phyloP scores from a whole-genome alignment of 2,113 vertebrate genomes.

The Microtus montanus region DNA sequence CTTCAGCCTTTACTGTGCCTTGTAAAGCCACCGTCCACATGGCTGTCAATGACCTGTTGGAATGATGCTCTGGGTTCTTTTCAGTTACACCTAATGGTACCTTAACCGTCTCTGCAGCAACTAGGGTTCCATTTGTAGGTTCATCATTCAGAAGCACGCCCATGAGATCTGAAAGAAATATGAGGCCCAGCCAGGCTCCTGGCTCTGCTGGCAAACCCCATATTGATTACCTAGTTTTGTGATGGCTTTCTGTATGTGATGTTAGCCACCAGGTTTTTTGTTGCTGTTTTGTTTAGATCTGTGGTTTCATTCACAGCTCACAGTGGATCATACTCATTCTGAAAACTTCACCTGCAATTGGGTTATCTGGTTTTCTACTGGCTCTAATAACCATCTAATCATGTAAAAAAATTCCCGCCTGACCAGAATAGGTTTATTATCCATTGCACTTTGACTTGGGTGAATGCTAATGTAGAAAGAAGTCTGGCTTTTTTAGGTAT shows the following conservation, averaged over 20 bases:
- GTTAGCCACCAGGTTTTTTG: not conserved
- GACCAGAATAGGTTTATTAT: not conserved
- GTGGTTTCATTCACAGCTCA: not conserved
- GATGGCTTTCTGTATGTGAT: not conserved
- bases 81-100: not conserved
- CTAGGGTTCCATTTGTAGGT: not conserved
- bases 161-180: not conserved
- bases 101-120: not conserved
- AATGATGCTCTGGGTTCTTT: not conserved
- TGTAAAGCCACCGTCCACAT: fast-evolving
- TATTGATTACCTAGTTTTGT: not conserved
- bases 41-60: not conserved
- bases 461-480: not conserved
- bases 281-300: not conserved
- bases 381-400: not conserved
- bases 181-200: not conserved
- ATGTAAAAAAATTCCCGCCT: not conserved
- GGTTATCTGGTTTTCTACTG: slow-evolving; percentile 21
- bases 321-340: not conserved
- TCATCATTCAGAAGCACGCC: not conserved
- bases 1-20: not conserved
- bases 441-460: not conserved
- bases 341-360: slow-evolving; percentile 8
- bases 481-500: slow-evolving; percentile 4
- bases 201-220: not conserved